A percentile compares a stretch with the other conserved stretches of the same genome.
Evolutionary conservation across 2,797 vertebrate genomes (phyloP).

Genomic region (Helicolenus hilgendorfi): DNA sequence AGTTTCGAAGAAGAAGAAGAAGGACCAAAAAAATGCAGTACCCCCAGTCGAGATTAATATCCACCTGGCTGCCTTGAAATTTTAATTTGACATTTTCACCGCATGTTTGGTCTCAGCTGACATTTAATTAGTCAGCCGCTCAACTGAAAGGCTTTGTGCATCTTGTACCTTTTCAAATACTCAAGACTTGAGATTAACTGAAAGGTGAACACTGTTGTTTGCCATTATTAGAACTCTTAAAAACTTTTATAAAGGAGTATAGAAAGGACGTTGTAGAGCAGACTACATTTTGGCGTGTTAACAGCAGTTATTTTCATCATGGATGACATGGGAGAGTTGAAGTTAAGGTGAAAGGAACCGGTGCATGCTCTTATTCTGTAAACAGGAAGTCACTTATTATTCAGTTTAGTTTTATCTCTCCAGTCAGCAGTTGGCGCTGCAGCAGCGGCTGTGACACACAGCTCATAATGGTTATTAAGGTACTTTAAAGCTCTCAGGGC

Average conservation of each 20-base stretch:
- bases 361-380: neutral
- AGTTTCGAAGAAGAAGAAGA: neutral
- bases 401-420: neutral
- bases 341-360: neutral
- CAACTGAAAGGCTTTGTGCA: conserved; percentile 2
- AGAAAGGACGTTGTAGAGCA: neutral
- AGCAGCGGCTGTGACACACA: neutral
- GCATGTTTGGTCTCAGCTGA: conserved; percentile 39
- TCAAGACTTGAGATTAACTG: neutral
- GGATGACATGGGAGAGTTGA: neutral
- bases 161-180: conserved; percentile 12
- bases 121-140: conserved; percentile 51
- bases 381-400: neutral
- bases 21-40: neutral
- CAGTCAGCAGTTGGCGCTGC: neutral
- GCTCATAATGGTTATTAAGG: neutral
- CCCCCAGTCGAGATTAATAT: neutral
- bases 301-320: neutral
- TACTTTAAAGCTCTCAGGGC: neutral
- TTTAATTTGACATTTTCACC: conserved; percentile 61
- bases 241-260: neutral
- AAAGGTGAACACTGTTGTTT: neutral
- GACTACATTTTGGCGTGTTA: neutral
- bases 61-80: conserved; percentile 31
- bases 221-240: neutral